phyloP scores from a whole-genome alignment of 2,797 vertebrate genomes.

The Melanogrammus aeglefinus region DNA sequence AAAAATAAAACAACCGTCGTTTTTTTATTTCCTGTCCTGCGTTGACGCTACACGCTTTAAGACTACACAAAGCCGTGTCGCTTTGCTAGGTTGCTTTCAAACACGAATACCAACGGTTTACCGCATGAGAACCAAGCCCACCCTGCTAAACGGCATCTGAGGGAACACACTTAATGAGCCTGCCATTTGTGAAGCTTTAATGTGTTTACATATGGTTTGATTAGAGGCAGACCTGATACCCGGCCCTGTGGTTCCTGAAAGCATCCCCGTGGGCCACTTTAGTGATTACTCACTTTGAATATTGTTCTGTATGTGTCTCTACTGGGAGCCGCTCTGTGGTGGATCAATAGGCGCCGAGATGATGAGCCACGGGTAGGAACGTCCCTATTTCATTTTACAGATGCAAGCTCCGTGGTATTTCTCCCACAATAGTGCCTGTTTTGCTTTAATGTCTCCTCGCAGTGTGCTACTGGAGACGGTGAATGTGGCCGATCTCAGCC shows the following conservation, averaged over 20 bases:
- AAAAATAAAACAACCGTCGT: background rate
- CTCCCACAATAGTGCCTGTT: slow-evolving; percentile 7
- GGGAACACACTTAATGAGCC: slow-evolving; percentile 55
- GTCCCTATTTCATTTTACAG: slow-evolving; percentile 46
- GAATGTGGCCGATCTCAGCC: slow-evolving; percentile 32
- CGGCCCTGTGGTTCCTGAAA: slow-evolving; percentile 60
- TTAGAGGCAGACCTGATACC: slow-evolving; percentile 62
- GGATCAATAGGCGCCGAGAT: slow-evolving; percentile 70
- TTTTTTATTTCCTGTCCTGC: background rate
- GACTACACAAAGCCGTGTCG: background rate
- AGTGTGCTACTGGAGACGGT: slow-evolving; percentile 29
- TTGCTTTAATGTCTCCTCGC: background rate
- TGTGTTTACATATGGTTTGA: slow-evolving; percentile 70
- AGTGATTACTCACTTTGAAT: slow-evolving; percentile 72
- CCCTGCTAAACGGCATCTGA: slow-evolving; percentile 45
- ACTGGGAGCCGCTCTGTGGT: slow-evolving; percentile 47
- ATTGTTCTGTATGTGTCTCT: slow-evolving; percentile 54
- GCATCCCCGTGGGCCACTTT: slow-evolving; percentile 64
- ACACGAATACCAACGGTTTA: slow-evolving; percentile 33
- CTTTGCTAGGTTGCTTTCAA: slow-evolving; percentile 43
- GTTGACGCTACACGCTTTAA: background rate
- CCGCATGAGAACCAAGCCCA: slow-evolving; percentile 40
- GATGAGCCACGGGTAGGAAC: slow-evolving; percentile 60
- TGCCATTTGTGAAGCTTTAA: slow-evolving; percentile 59
- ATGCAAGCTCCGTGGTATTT: slow-evolving; percentile 36